phyloP scores from a whole-genome alignment of 2,888 invertebrate species.

The Agonopterix heracliana region DNA sequence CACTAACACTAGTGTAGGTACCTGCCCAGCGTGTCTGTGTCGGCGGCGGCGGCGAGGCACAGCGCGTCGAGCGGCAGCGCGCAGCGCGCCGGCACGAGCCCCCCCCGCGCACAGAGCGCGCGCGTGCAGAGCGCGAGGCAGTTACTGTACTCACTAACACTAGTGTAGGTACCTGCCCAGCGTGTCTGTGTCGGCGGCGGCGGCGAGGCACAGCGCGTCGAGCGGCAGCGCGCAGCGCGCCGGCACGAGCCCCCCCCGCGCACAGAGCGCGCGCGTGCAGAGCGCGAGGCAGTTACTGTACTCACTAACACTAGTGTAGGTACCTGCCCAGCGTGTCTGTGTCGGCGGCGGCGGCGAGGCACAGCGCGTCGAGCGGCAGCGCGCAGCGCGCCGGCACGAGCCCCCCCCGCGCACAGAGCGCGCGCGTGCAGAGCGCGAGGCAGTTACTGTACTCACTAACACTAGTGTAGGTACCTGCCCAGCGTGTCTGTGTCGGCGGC shows the following conservation, averaged over 20 bases:
- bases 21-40: conserved; percentile 80
- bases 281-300: too few relatives aligned
- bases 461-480: conserved; percentile 83
- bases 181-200: conserved; percentile 44
- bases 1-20: too few relatives aligned
- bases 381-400: too few relatives aligned
- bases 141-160: too few relatives aligned
- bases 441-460: too few relatives aligned
- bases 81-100: too few relatives aligned
- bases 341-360: conserved; percentile 34
- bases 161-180: conserved; percentile 85
- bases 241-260: too few relatives aligned
- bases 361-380: conserved; percentile 31
- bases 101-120: conserved; percentile 31
- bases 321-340: conserved; percentile 81
- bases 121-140: conserved; percentile 27
- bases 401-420: conserved; percentile 32
- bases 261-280: conserved; percentile 33
- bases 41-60: conserved; percentile 30
- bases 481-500: conserved; percentile 63
- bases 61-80: conserved; percentile 30
- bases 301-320: too few relatives aligned
- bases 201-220: conserved; percentile 19
- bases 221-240: conserved; percentile 38
- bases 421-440: conserved; percentile 26